Percentiles rank a stretch among this genome's conserved stretches.
These are phyloP conservation scores for Yponomeuta plumbellus DNA, from an alignment of 2,888 invertebrate genomes.

Conservation along the genomic window DNA sequence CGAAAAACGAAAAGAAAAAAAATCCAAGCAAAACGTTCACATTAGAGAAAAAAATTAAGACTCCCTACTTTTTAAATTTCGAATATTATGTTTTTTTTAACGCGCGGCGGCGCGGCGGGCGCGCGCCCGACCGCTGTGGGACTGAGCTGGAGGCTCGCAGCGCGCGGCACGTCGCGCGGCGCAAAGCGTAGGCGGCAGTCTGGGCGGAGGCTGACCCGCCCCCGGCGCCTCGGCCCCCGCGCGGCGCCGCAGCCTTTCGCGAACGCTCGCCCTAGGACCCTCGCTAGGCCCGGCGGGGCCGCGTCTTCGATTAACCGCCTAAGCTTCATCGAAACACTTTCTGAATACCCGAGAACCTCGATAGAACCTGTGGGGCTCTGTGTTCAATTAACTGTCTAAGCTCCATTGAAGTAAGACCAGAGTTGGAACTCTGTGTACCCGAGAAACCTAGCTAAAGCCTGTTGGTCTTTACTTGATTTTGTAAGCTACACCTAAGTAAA, in stretches of 20 bases:
- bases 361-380: neutral
- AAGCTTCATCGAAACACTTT: neutral
- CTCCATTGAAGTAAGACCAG: neutral
- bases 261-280: neutral
- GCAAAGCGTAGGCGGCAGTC: constrained; percentile 67
- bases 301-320: neutral
- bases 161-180: constrained; percentile 53
- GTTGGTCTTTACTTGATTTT: too few species aligned
- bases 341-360: too few species aligned
- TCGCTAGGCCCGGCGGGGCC: neutral
- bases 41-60: neutral
- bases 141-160: constrained; percentile 28
- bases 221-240: constrained; percentile 31
- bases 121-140: constrained; percentile 50
- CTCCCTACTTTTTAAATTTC: neutral
- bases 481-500: too few species aligned
- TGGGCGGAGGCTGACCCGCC: constrained; percentile 34
- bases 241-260: constrained; percentile 20
- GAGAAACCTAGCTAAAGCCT: neutral
- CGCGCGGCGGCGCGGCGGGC: constrained; percentile 60
- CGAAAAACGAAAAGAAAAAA: neutral
- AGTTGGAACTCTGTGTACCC: too few species aligned
- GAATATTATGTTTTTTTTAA: neutral
- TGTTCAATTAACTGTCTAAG: neutral
- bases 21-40: neutral